A percentile compares a stretch with the other conserved stretches of the same genome.
These are phyloP conservation scores for Oncorhynchus clarkii DNA, from an alignment of 2,113 vertebrate species.

Conservation along the genomic window DNA sequence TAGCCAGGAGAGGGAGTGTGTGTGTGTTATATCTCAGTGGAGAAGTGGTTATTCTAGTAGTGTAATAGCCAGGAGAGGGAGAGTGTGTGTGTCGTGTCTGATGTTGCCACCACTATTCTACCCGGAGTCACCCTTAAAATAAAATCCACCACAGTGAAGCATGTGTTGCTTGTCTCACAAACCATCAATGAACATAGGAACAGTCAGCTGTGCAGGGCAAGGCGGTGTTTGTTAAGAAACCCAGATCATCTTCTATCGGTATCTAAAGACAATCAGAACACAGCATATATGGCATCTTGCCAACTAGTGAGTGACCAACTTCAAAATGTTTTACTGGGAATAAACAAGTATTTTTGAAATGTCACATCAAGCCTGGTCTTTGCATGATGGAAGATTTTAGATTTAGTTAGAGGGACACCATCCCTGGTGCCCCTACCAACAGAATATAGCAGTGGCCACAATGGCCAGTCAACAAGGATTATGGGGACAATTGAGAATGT, in stretches of 20 bases:
- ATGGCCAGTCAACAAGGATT: slow-evolving; percentile 45
- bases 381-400: slow-evolving; percentile 31
- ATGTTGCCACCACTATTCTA: background rate
- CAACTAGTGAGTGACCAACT: background rate
- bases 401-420: background rate
- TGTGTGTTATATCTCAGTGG: too few relatives aligned
- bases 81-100: too few relatives aligned
- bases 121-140: too few relatives aligned
- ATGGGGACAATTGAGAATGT: slow-evolving; percentile 46
- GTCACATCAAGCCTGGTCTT: slow-evolving; percentile 33
- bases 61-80: too few relatives aligned
- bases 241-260: background rate
- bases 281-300: background rate
- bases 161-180: background rate
- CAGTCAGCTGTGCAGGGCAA: too few relatives aligned
- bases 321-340: slow-evolving; percentile 20
- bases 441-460: slow-evolving; percentile 15
- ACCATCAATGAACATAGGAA: background rate
- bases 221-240: too few relatives aligned
- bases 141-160: background rate
- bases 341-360: slow-evolving; percentile 23
- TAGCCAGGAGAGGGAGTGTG: too few relatives aligned
- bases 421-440: slow-evolving; percentile 36
- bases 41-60: too few relatives aligned
- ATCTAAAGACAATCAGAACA: slow-evolving; percentile 11